These are phyloP conservation scores for Cryptoleucopteryx plumbea DNA, from an alignment of 2,113 vertebrate genomes.

Conservation along the genomic window DNA sequence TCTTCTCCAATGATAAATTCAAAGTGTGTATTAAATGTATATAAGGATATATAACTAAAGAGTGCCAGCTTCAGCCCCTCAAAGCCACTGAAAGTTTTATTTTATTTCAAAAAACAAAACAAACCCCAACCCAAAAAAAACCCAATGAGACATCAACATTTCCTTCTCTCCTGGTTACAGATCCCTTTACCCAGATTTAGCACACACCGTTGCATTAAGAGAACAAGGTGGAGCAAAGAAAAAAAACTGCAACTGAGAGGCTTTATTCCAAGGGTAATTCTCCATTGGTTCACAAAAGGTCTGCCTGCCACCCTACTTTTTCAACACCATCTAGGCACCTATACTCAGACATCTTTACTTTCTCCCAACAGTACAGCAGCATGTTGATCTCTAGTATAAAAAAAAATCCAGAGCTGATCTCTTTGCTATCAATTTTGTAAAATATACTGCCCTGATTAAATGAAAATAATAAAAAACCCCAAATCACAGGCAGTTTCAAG, in stretches of 20 bases:
- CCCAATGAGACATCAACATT: neutral
- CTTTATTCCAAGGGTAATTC: neutral
- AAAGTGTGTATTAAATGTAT: neutral
- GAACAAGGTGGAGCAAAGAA: neutral
- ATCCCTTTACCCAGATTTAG: neutral
- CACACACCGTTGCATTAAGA: neutral
- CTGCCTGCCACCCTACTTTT: neutral
- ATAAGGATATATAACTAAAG: neutral
- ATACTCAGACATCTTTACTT: neutral
- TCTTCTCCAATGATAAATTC: neutral
- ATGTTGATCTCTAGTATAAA: neutral
- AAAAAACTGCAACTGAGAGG: neutral
- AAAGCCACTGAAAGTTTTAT: neutral
- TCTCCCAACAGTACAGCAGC: neutral
- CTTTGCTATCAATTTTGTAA: neutral
- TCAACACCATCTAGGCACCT: neutral
- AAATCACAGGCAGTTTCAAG: neutral
- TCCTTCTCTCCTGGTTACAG: neutral
- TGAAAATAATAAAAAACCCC: neutral
- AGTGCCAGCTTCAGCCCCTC: neutral
- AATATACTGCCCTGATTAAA: neutral
- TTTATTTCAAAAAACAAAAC: neutral
- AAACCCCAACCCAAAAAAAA: neutral
- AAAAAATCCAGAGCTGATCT: neutral
- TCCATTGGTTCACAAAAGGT: neutral